Evolutionary conservation across 1,140 invertebrate genomes (phyloP).

Genomic region (Vollenhovia emeryi): DNA sequence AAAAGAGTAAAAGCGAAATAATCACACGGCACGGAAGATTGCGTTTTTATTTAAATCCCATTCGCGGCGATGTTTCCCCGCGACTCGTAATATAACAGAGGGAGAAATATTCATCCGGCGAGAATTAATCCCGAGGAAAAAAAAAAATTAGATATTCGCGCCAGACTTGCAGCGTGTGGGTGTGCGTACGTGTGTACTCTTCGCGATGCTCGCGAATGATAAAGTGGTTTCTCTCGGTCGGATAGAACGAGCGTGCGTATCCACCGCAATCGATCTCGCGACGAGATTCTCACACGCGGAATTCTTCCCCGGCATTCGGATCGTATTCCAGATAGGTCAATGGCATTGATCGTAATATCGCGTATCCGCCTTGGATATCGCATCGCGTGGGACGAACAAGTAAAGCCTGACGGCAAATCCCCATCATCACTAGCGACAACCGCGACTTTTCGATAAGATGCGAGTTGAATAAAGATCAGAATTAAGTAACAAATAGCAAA

Average conservation of each 20-base stretch:
- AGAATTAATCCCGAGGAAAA: conserved; percentile 40
- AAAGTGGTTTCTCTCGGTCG: conserved; percentile 27
- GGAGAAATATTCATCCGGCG: conserved; percentile 27
- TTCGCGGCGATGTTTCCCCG: conserved; percentile 23
- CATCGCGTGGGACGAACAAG: conserved; percentile 68
- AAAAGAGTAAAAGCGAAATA: conserved; percentile 42
- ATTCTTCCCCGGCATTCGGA: conserved; percentile 53
- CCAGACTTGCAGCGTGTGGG: background rate
- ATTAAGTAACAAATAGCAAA: background rate
- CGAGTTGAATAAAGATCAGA: background rate
- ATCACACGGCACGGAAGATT: conserved; percentile 44
- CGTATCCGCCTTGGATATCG: conserved; percentile 64
- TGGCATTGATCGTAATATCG: conserved; percentile 71
- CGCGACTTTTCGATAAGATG: background rate
- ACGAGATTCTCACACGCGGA: conserved; percentile 66
- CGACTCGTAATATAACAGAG: conserved; percentile 37
- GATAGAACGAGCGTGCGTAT: conserved; percentile 41
- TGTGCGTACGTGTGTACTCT: background rate
- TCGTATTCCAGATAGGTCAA: conserved; percentile 72
- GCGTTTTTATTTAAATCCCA: conserved; percentile 59
- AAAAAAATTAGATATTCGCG: conserved; percentile 51
- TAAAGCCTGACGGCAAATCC: conserved; percentile 46
- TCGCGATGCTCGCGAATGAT: conserved; percentile 26
- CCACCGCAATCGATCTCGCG: conserved; percentile 64
- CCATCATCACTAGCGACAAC: background rate